Evolutionary conservation across 2,888 invertebrate genomes (phyloP).

Genomic region (Drosophila fulvimacula): DNA sequence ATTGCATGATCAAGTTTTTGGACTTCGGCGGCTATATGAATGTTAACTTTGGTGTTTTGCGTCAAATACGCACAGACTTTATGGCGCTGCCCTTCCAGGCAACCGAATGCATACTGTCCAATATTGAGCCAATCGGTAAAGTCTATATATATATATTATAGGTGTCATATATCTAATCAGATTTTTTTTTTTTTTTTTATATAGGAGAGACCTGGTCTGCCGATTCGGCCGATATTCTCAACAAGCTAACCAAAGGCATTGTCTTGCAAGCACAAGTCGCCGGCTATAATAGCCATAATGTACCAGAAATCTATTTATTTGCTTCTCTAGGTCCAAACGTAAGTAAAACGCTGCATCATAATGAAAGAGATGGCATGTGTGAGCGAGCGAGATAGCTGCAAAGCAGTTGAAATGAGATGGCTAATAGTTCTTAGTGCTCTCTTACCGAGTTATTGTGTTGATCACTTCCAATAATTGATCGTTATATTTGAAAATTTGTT

Average conservation of each 20-base stretch:
- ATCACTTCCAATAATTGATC: too few relatives aligned
- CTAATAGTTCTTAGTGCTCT: too few relatives aligned
- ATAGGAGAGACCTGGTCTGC: slow-evolving; percentile 89
- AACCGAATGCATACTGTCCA: slow-evolving; percentile 96
- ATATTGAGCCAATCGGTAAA: slow-evolving; percentile 92
- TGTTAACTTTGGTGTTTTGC: slow-evolving; percentile 90
- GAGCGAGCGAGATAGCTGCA: slow-evolving; percentile 2
- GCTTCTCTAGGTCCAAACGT: slow-evolving; percentile 90
- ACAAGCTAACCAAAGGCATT: slow-evolving; percentile 92
- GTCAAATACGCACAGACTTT: slow-evolving; percentile 97
- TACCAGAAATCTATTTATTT: slow-evolving; percentile 93
- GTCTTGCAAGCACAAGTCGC: slow-evolving; percentile 95
- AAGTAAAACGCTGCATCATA: slow-evolving; percentile 76
- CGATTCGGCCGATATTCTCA: slow-evolving; percentile 91
- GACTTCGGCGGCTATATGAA: slow-evolving; percentile 97
- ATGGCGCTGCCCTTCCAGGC: slow-evolving; percentile 98
- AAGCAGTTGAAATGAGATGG: too few relatives aligned
- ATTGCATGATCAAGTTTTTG: slow-evolving; percentile 93
- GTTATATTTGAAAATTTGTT: too few relatives aligned
- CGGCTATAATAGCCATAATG: slow-evolving; percentile 90
- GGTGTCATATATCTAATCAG: neutral
- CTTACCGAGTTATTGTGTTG: neutral
- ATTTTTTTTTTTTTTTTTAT: slow-evolving; percentile 42
- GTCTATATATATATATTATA: neutral
- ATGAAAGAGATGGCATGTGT: slow-evolving; percentile 21